A percentile compares a stretch with the other conserved stretches of the same genome.
Evolutionary conservation across 1,140 invertebrate genomes (phyloP).

Genomic region (Diprion similis): DNA sequence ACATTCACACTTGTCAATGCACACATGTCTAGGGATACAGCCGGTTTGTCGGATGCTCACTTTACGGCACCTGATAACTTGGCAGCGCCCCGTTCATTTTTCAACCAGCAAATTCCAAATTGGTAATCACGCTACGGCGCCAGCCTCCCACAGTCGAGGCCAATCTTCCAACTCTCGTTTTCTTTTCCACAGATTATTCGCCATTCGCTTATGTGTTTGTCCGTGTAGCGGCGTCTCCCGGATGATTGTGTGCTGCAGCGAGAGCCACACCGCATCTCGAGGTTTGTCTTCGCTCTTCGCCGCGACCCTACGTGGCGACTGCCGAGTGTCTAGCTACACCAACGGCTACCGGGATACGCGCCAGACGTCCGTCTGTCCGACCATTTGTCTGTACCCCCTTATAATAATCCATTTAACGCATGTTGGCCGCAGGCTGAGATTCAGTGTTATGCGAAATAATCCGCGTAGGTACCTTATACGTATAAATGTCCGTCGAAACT

Average conservation of each 20-base stretch:
- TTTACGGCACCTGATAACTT: slow-evolving; percentile 7
- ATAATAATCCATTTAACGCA: slow-evolving; percentile 51
- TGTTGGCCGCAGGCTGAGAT: neutral
- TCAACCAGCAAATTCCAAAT: slow-evolving; percentile 54
- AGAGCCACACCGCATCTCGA: slow-evolving; percentile 48
- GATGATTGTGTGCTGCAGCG: slow-evolving; percentile 51
- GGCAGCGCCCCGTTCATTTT: neutral
- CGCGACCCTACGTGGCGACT: slow-evolving; percentile 46
- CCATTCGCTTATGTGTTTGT: slow-evolving; percentile 15
- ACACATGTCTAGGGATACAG: neutral
- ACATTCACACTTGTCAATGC: too few relatives aligned
- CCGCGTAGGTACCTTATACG: too few relatives aligned
- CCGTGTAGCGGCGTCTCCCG: slow-evolving; percentile 37
- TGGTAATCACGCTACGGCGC: slow-evolving; percentile 64
- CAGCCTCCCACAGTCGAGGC: slow-evolving; percentile 52
- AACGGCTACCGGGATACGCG: slow-evolving; percentile 58
- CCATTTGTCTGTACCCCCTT: slow-evolving; percentile 41
- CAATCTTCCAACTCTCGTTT: slow-evolving; percentile 58
- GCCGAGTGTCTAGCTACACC: slow-evolving; percentile 35
- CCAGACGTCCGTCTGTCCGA: slow-evolving; percentile 40
- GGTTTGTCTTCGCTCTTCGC: slow-evolving; percentile 60
- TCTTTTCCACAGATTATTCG: slow-evolving; percentile 48
- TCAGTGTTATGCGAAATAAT: too few relatives aligned
- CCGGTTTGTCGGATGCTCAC: neutral
- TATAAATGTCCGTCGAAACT: too few relatives aligned